phyloP scores from a whole-genome alignment of 2,888 invertebrate species.

The Hoplodrina ambigua region DNA sequence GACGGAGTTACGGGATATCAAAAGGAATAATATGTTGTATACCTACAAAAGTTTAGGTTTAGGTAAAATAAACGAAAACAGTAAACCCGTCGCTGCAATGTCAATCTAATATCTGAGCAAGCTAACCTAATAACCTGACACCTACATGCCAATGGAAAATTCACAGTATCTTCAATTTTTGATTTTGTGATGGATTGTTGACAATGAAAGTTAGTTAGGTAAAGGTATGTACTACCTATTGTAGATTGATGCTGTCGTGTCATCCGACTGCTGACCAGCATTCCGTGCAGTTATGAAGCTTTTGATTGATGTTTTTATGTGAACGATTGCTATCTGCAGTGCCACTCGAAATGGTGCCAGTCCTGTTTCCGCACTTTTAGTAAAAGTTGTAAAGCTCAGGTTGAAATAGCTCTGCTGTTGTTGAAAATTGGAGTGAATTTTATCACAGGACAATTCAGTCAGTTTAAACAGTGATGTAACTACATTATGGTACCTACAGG shows the following conservation, averaged over 20 bases:
- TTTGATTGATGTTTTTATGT: slow-evolving; percentile 14
- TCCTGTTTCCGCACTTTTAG: not conserved
- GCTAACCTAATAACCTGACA: not conserved
- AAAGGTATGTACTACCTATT: not conserved
- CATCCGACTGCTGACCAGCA: not conserved
- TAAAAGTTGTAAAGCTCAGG: no score
- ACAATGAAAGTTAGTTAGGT: not conserved
- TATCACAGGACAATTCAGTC: no score
- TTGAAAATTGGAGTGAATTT: not conserved
- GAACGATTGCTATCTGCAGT: not conserved
- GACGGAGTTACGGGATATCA: no score
- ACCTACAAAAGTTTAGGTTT: no score
- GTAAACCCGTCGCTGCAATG: not conserved
- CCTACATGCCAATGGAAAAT: not conserved
- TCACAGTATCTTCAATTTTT: not conserved
- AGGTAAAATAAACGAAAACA: not conserved
- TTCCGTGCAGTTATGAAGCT: slow-evolving; percentile 1
- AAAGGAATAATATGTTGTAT: no score
- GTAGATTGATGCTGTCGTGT: slow-evolving; percentile 4
- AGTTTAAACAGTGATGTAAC: no score
- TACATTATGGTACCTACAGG: no score
- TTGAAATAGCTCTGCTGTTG: not conserved
- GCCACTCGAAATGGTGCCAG: not conserved
- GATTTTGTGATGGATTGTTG: slow-evolving; percentile 12
- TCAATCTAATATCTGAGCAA: not conserved